These are phyloP conservation scores for Rhorus exstirpatorius DNA, from an alignment of 2,888 invertebrate genomes.

Conservation along the genomic window DNA sequence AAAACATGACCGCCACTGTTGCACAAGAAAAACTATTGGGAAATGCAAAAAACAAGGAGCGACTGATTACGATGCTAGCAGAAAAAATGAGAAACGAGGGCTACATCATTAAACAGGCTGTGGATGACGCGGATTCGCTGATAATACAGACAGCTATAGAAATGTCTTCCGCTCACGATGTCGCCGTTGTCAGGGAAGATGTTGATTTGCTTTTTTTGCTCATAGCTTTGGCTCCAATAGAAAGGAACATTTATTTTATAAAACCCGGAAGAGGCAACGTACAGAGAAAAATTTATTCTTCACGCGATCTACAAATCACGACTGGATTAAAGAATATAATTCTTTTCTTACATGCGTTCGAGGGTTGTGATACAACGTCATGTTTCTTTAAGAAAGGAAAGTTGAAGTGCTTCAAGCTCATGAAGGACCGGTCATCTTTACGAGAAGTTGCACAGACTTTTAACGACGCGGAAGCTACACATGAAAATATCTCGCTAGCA, in stretches of 20 bases:
- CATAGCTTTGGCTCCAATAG: no score
- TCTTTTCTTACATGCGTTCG: constrained; percentile 71
- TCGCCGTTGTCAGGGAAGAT: no score
- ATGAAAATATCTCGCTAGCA: constrained; percentile 21
- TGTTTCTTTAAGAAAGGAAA: constrained; percentile 58
- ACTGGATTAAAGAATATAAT: constrained; percentile 35
- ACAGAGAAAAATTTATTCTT: no score
- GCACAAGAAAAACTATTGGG: constrained; percentile 55
- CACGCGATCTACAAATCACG: no score
- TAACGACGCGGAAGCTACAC: constrained; percentile 47
- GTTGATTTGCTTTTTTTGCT: no score
- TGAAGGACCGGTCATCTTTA: constrained; percentile 51
- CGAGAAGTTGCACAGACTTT: constrained; percentile 48
- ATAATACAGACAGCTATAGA: no score
- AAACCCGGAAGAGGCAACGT: no score
- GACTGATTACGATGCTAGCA: constrained; percentile 34
- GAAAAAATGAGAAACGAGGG: constrained; percentile 11
- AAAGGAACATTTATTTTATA: no score
- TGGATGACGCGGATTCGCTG: no score
- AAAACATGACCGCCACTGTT: constrained; percentile 34
- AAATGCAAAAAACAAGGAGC: constrained; percentile 50
- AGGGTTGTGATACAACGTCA: constrained; percentile 60
- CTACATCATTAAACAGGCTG: neutral
- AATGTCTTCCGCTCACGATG: no score
- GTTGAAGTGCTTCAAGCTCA: neutral